Evolutionary conservation across 1,140 invertebrate genomes (phyloP).

Genomic region (Pemphigus obesinymphae): DNA sequence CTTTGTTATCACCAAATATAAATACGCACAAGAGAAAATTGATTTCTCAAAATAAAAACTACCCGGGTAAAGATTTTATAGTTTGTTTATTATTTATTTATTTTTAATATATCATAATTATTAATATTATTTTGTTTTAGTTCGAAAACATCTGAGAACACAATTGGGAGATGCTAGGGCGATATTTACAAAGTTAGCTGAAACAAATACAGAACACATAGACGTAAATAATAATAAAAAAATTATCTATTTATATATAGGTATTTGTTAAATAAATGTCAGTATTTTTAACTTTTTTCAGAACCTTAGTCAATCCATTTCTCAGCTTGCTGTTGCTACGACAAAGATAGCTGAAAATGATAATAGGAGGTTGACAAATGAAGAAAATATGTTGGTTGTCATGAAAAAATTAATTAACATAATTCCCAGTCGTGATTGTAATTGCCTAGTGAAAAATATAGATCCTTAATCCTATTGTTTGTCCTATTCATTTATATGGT

Average conservation of each 20-base stretch:
- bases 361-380: not conserved
- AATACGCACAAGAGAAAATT: too few relatives aligned
- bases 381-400: not conserved
- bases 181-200: not conserved
- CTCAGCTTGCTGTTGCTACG: not conserved
- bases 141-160: not conserved
- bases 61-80: too few relatives aligned
- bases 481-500: too few relatives aligned
- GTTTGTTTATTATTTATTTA: too few relatives aligned
- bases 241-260: not conserved
- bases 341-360: not conserved
- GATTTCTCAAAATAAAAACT: too few relatives aligned
- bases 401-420: not conserved
- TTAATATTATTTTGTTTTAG: slow-evolving; percentile 13
- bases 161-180: not conserved
- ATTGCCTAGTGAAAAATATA: too few relatives aligned
- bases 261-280: not conserved
- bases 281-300: not conserved
- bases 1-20: too few relatives aligned
- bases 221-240: slow-evolving; percentile 9
- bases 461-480: not conserved
- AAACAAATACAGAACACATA: not conserved
- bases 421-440: too few relatives aligned
- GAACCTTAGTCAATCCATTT: not conserved
- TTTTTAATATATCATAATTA: too few relatives aligned